phyloP scores from a whole-genome alignment of 2,113 vertebrate genomes.

The Saguinus imperator region DNA sequence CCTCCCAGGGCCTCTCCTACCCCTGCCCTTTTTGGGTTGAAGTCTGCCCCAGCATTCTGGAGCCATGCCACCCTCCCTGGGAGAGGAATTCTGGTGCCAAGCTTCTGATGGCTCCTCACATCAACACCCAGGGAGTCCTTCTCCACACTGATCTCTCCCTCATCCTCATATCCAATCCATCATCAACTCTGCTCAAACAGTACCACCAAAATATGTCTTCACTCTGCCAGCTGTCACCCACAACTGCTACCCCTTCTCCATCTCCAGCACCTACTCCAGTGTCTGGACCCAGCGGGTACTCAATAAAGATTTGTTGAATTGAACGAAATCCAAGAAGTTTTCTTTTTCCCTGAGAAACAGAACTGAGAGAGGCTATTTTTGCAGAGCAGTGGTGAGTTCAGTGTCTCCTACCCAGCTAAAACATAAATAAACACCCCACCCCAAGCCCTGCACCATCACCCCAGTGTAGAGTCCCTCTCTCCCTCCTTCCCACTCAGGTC shows the following conservation, averaged over 20 bases:
- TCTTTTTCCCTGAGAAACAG: slow-evolving; percentile 3
- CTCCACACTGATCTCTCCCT: fast-evolving
- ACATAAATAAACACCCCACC: neutral
- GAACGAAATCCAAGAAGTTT: neutral
- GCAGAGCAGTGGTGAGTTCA: neutral
- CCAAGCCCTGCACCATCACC: neutral
- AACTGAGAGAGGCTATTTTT: neutral
- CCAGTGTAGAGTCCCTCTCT: neutral
- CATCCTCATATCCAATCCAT: neutral
- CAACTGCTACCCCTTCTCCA: neutral
- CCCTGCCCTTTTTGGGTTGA: neutral
- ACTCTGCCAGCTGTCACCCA: neutral
- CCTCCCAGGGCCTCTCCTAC: neutral
- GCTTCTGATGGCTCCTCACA: neutral
- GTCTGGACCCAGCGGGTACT: neutral
- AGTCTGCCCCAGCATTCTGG: neutral
- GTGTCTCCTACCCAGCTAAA: neutral
- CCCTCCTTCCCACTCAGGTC: neutral
- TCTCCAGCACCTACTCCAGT: neutral
- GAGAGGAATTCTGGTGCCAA: neutral
- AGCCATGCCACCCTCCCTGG: neutral
- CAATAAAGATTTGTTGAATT: neutral
- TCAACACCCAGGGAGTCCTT: neutral
- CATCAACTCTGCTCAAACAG: neutral
- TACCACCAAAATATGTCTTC: neutral